Conservation (phyloP, 2,113 vertebrate species). For the Emydocephalus ijimae region DNA sequence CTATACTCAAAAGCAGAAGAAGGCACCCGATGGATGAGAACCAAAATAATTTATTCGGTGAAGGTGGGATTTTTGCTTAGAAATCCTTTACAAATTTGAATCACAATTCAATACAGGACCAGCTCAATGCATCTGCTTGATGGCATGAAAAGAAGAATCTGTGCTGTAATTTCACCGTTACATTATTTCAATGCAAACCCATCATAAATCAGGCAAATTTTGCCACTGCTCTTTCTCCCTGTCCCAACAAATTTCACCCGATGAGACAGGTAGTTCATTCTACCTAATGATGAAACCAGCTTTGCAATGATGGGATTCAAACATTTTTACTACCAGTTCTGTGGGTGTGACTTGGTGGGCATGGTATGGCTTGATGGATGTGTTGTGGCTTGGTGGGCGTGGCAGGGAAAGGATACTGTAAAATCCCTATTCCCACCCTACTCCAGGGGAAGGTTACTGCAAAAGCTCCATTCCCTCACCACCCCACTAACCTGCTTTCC, state of each 20-base stretch:
- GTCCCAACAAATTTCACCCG: neutral
- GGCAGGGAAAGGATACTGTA: too few relatives aligned
- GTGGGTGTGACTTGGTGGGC: too few relatives aligned
- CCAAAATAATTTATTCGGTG: neutral
- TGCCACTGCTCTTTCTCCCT: neutral
- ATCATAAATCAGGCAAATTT: neutral
- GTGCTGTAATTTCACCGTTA: neutral
- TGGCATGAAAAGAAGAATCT: neutral
- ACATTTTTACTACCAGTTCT: too few relatives aligned
- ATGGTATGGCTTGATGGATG: too few relatives aligned
- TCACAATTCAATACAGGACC: neutral
- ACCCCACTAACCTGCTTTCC: too few relatives aligned
- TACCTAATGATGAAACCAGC: neutral
- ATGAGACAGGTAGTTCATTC: neutral
- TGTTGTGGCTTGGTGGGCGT: too few relatives aligned
- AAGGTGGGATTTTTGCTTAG: neutral
- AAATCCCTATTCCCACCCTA: too few relatives aligned
- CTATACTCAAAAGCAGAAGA: neutral
- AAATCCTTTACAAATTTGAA: neutral
- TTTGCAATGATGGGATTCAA: too few relatives aligned
- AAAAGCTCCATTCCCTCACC: too few relatives aligned
- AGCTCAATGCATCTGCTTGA: too few relatives aligned
- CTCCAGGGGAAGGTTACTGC: too few relatives aligned
- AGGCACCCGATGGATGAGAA: neutral
- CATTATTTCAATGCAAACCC: neutral